phyloP scores from a whole-genome alignment of 2,113 vertebrate species.

The Corydoras sp. region DNA sequence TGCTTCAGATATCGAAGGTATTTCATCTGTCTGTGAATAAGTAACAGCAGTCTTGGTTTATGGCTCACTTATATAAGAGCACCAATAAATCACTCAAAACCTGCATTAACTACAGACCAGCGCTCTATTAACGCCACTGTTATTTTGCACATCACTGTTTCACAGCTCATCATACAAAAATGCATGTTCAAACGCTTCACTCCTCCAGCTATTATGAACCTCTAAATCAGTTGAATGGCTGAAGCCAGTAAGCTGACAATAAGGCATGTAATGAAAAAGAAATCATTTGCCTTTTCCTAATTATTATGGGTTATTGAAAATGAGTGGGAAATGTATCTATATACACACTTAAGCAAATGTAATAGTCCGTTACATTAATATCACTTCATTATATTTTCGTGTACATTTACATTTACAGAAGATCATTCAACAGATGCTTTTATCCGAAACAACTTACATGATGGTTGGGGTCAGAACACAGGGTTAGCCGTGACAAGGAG shows the following conservation, averaged over 20 bases:
- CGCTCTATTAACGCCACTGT: not conserved
- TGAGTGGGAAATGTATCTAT: not conserved
- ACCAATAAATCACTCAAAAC: constrained; percentile 11
- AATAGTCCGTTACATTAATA: no score
- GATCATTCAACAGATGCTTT: no score
- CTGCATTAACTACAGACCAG: not conserved
- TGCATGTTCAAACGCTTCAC: not conserved
- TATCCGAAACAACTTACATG: no score
- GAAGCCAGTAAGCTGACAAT: not conserved
- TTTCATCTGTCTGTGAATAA: not conserved
- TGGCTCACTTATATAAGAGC: not conserved
- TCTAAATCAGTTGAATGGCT: not conserved
- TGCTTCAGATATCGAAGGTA: not conserved
- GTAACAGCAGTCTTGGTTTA: not conserved
- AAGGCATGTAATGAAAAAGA: not conserved
- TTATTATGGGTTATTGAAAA: not conserved
- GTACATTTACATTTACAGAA: no score
- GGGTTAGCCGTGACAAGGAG: no score
- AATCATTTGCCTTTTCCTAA: not conserved
- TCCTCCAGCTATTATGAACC: constrained; percentile 1
- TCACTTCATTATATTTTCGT: no score
- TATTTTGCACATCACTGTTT: not conserved
- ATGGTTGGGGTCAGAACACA: no score
- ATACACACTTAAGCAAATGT: no score
- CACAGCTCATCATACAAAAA: not conserved